Evolutionary conservation across 1,140 invertebrate genomes (phyloP).

Genomic region (Goniozus legneri): DNA sequence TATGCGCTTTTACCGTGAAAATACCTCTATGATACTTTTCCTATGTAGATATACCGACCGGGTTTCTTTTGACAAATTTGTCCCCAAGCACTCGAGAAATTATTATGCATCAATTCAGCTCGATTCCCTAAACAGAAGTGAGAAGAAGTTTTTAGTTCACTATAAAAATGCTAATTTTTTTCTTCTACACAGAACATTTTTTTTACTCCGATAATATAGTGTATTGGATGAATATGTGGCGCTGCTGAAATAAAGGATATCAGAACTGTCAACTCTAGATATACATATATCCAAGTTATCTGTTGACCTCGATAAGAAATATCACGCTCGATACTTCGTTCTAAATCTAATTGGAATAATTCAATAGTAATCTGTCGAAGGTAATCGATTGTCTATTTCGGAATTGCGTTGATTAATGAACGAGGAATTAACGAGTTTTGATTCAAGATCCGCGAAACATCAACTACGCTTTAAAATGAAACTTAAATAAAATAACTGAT

Average conservation of each 20-base stretch:
- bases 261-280: background rate
- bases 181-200: constrained; percentile 38
- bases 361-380: no score
- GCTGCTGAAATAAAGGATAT: no score
- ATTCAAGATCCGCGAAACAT: no score
- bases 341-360: background rate
- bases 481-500: no score
- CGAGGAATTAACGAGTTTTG: no score
- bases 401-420: no score
- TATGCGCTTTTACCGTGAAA: background rate
- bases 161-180: constrained; percentile 47
- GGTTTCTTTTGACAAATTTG: constrained; percentile 20
- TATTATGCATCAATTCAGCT: background rate
- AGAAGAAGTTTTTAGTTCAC: constrained; percentile 48
- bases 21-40: background rate
- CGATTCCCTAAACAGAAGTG: constrained; percentile 6
- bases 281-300: background rate
- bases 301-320: background rate
- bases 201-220: constrained; percentile 31
- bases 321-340: background rate
- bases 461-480: no score
- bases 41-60: background rate
- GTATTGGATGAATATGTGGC: constrained; percentile 22
- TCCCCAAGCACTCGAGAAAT: background rate
- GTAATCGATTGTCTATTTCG: no score